Evolutionary conservation across 1,140 invertebrate species (phyloP).

Genomic region (Babylonia areolata): DNA sequence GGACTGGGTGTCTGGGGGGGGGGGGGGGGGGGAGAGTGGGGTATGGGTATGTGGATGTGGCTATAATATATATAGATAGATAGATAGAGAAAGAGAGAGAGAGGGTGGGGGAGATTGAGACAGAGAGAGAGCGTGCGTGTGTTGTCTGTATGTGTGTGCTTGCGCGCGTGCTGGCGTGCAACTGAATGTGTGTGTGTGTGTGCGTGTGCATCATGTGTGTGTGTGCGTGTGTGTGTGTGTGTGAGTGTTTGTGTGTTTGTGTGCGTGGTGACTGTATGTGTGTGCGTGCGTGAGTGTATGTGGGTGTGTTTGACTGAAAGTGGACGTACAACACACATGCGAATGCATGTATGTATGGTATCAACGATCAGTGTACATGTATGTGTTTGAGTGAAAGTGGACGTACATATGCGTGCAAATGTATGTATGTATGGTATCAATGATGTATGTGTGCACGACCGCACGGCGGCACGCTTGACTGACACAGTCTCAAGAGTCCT

Average conservation of each 20-base stretch:
- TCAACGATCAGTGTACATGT: background rate
- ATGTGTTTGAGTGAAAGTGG: background rate
- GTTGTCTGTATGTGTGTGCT: background rate
- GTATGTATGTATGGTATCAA: background rate
- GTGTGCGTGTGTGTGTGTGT: conserved; percentile 7
- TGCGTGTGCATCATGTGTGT: background rate
- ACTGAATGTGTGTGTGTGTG: background rate
- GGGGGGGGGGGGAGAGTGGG: background rate
- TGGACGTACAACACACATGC: background rate
- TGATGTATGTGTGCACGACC: background rate
- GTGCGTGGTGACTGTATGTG: background rate
- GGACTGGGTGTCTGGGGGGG: background rate
- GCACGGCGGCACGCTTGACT: too few relatives aligned
- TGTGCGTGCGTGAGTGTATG: background rate
- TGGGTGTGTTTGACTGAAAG: background rate
- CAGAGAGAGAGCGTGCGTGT: background rate
- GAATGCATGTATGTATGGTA: background rate
- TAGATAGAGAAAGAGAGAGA: too few relatives aligned
- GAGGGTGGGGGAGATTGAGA: too few relatives aligned
- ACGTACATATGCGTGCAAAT: background rate
- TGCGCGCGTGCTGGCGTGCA: background rate
- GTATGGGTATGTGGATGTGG: background rate
- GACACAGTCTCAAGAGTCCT: too few relatives aligned
- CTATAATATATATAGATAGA: too few relatives aligned
- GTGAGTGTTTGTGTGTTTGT: background rate